Conservation (phyloP, 2,113 vertebrate genomes). For the Embiotoca jacksoni region DNA sequence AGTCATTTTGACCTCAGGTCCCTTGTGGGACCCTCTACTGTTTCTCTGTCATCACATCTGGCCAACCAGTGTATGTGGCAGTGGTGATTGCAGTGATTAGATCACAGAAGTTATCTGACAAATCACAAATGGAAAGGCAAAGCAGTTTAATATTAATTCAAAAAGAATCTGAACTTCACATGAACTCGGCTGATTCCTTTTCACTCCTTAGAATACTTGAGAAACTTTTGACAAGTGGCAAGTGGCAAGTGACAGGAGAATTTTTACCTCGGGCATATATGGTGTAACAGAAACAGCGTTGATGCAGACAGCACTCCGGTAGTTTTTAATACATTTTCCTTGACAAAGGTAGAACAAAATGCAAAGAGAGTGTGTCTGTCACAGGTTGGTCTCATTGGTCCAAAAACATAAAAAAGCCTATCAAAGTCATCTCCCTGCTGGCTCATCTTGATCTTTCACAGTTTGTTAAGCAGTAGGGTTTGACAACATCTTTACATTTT, state of each 20-base stretch:
- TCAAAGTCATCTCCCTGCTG: conserved; percentile 38
- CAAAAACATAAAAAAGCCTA: conserved; percentile 38
- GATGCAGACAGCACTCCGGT: conserved; percentile 23
- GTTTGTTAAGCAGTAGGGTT: conserved; percentile 36
- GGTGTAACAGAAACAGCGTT: conserved; percentile 18
- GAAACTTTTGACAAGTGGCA: conserved; percentile 43
- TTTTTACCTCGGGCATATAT: conserved; percentile 19
- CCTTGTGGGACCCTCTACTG: neutral
- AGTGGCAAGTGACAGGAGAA: conserved; percentile 44
- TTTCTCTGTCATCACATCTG: conserved; percentile 39
- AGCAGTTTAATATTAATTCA: conserved; percentile 23
- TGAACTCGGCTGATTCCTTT: conserved; percentile 36
- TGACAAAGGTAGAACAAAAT: conserved; percentile 48
- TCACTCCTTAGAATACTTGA: conserved; percentile 22
- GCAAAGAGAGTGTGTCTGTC: conserved; percentile 44
- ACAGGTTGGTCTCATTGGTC: conserved; percentile 54
- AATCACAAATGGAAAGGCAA: conserved; percentile 39
- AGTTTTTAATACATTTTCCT: conserved; percentile 49
- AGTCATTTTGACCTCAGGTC: conserved; percentile 50
- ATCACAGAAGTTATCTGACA: conserved; percentile 31
- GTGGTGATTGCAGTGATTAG: conserved; percentile 39
- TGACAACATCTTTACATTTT: conserved; percentile 60
- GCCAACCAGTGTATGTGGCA: conserved; percentile 9
- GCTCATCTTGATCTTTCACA: conserved; percentile 40
- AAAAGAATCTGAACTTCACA: conserved; percentile 54